Base-by-base conservation (phyloP, 2,113 vertebrate species). In the Carassius carassius region DNA sequence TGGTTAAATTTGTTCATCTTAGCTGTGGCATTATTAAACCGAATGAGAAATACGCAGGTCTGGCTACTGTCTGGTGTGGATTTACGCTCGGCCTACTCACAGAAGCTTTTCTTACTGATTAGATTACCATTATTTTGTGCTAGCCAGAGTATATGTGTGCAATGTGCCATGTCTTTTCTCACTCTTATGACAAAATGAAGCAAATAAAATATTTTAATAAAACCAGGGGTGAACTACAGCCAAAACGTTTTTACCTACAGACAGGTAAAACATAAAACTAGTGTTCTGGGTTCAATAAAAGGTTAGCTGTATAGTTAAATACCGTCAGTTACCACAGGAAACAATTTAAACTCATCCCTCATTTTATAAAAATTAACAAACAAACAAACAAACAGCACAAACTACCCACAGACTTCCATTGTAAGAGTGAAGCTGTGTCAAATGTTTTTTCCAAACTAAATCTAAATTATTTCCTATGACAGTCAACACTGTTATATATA, bases 51-150 rank as follows among this genome's bases (percentile, higher is more conserved):
- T 41, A 69, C 54, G 77, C n/a, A 73, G 73, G 67, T 78, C 79
- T 65, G 81, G 65, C 75, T 65, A 74, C 75, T 58, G 78, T 84
- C 85, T 58, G 63, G 4, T n/a, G 14, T 41, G 23, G 80, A 86
- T 82, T 69, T 75, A 82, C n/a, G 29, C 54, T 29, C 47, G 63
- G 63, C 74, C 82, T 58, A 69, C 65, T 21, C 44, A 67, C 65
- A 60, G 58, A 79, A 44, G 58, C 74, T 78, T 49, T 72, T 85
- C 83, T 54, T 8, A 58, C 17, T 25, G 74, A 87, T 85, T 77
- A 60, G 60, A 89, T 87, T 87, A 83, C 54, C 29, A 79, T 56
- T 35, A 19, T 12, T 86, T 65, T 76, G 35, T 76, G 70, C 56
- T 63, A 70, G 29, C 37, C 77, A 21, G 63, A 84, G 56, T 70